Evolutionary conservation across 2,113 vertebrate species (phyloP), one percentile per base, ranked within the genome.

Genomic region (Falcunculus frontatus): DNA sequence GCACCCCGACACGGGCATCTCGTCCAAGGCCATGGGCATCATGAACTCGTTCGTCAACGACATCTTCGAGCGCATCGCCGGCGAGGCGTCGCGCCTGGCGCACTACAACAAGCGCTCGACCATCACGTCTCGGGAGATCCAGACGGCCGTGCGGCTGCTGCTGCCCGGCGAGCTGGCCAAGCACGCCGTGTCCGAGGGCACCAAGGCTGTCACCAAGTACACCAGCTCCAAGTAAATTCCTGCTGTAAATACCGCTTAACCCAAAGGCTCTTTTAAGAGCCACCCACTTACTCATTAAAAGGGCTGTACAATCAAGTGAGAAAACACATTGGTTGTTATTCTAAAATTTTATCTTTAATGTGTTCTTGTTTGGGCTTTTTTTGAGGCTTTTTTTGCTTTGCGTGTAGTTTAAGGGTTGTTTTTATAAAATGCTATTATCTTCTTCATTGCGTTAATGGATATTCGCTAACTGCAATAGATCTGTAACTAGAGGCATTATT

Each of bases 201-300:
- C 98, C 55, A 99, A 99, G 97, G 98, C 98, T 0, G 98, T 98
- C 65, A 98, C 98, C 77, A 99, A 98, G 72, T 98, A 86, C 62
- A 76, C 83, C 72, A 86, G 83, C 83, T 86, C 83, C 11, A 96
- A 96, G 70, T 95, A 93, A 95, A 59, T 41, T 6, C 41, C 41
- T 41, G 41, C 41, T 41, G 11, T 13, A 41, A 13, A 10, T 41
- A 14, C 41, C 41, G 41, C 41, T 41, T 11, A 82, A 75, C 75
- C 91, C 93, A 98, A 98, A 96, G 97, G 97, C 98, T 98, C 98
- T 98, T 98, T 97, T 98, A 95, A 98, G 97, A 98, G 97, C 98
- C 97, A 97, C 98, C 96, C 94, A 96, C 37, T 13, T 33, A 4
- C 0, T 88, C 16, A 42, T 6, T 42, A 16, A 42, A 42, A 42